Base-by-base conservation (phyloP, 2,888 invertebrate species). In the Heliconius hortense region DNA sequence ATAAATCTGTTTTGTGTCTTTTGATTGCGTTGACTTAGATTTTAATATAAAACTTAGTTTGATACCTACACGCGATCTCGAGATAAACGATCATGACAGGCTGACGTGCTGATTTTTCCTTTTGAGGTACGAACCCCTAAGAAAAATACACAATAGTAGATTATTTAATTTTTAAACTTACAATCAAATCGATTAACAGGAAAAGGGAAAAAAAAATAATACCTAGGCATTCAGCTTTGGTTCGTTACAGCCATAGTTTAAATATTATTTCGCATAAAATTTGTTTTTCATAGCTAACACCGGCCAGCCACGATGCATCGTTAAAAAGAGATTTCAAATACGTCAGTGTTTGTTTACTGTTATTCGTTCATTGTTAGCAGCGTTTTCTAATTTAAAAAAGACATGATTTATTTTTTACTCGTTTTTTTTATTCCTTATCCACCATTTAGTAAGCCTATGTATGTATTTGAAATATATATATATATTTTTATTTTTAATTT, bases 321-420 rank as follows among this genome's bases (percentile, higher is more conserved):
- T 75, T 77, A 77, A 77, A 77, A 77, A 77, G 72, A 77, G 77
- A 77, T 77, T 75, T 77, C 69, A 69, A 74, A 69, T 39, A 72
- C 31, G 67, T 76, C 66, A 75, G 64, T 74, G 59, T 75, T 77
- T 69, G 63, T 72, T 31, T 68, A 62, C 71, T 67, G 69, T 74
- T 26, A 26, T 26, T 60, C 60, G 26, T 77, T 77, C 74, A 74
- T 74, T 72, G 75, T 72, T 72, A 56, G 69, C 69, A 60, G 72
- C 69, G 35, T 70, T 77, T 31, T 70, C 72, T 69, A 73, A 74
- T 75, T 77, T 77, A 66, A 75, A 69, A 60, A 72, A 74, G 72
- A 63, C 66, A 74, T n/a, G 3, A n/a, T 56, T n/a, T 56, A 21
- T 56, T 56, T 56, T n/a, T 53, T n/a, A 8, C 21, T 35, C 11